Evolutionary conservation across 2,888 invertebrate species (phyloP).

Genomic region (Aphelenchoides bicaudatus): DNA sequence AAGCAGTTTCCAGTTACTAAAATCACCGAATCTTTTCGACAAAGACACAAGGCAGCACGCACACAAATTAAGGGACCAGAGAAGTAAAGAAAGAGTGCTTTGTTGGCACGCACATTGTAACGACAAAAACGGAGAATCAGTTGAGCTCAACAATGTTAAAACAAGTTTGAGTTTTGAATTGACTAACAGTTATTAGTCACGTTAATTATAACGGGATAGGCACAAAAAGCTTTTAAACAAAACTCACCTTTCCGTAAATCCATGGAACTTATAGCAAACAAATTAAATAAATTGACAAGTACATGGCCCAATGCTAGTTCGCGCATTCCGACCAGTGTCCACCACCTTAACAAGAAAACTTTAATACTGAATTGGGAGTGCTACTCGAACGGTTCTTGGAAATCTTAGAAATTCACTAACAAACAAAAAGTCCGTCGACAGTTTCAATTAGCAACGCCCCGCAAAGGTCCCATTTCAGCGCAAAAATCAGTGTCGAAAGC

Average conservation of each 20-base stretch:
- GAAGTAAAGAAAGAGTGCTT: background rate
- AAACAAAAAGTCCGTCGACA: no score
- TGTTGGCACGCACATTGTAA: constrained; percentile 1
- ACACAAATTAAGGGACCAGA: constrained; percentile 1
- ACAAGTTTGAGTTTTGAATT: background rate
- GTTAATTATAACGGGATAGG: background rate
- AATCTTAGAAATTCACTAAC: no score
- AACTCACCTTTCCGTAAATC: constrained; percentile 19
- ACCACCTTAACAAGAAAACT: no score
- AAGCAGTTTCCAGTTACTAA: no score
- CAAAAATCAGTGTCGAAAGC: no score
- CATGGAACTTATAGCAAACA: constrained; percentile 7
- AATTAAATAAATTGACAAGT: constrained; percentile 4
- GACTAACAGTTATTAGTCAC: background rate
- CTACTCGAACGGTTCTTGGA: no score
- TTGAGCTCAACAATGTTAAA: constrained; percentile 3
- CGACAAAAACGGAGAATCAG: background rate
- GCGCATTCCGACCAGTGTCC: constrained; percentile 11
- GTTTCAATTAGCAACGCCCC: no score
- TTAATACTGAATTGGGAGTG: no score
- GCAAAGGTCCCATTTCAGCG: no score
- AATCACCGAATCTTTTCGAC: no score
- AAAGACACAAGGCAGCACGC: no score
- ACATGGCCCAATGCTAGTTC: constrained; percentile 15
- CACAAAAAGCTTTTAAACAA: background rate